These are phyloP conservation scores for Chiridota heheva DNA, from an alignment of 35 echinoderm and acorn worm species.

Conservation along the genomic window DNA sequence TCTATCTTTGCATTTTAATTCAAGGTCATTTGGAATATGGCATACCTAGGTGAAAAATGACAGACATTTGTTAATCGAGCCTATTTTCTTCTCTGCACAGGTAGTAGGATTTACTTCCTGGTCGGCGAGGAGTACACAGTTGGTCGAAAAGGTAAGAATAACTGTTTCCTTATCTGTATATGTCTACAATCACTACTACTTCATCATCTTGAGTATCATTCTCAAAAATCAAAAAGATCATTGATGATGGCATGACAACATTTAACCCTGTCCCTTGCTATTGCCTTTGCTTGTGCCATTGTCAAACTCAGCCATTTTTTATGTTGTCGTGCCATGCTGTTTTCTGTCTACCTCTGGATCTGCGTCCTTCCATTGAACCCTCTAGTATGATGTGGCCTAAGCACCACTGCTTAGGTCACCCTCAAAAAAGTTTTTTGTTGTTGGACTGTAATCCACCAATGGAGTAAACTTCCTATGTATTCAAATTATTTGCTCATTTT, in stretches of 20 bases:
- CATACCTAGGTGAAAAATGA: too few relatives aligned
- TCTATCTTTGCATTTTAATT: too few relatives aligned
- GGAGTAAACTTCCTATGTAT: too few relatives aligned
- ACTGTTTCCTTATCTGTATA: not conserved
- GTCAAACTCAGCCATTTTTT: not conserved
- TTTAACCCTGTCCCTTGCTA: too few relatives aligned
- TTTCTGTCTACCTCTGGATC: too few relatives aligned
- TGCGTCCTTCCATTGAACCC: too few relatives aligned
- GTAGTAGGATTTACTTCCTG: not conserved
- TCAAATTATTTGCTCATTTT: too few relatives aligned
- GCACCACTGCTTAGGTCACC: not conserved
- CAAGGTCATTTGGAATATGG: too few relatives aligned
- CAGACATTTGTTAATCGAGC: too few relatives aligned
- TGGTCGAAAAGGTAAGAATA: conserved; percentile 43
- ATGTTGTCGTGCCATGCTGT: not conserved
- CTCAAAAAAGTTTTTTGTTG: too few relatives aligned
- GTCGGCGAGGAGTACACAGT: conserved; percentile 43
- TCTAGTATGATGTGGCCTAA: not conserved
- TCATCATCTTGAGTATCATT: not conserved
- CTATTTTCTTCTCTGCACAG: too few relatives aligned
- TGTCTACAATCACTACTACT: not conserved
- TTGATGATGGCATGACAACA: not conserved
- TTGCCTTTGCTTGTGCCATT: not conserved
- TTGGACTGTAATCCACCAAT: too few relatives aligned
- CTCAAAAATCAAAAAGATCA: not conserved